These are phyloP conservation scores for Drosophila melanica DNA, from an alignment of 1,140 invertebrate genomes.

Conservation along the genomic window DNA sequence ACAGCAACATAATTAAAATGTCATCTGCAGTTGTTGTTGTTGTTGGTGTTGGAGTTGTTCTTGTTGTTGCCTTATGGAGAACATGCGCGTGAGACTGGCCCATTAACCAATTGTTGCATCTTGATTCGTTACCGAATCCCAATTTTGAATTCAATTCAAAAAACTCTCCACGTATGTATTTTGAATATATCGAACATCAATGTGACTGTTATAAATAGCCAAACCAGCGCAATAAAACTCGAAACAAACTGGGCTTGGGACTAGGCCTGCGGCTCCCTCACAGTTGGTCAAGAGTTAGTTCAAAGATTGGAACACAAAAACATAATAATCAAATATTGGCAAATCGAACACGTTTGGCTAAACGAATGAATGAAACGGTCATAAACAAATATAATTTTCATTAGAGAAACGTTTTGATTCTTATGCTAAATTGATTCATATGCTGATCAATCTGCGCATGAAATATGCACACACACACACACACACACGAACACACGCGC, in stretches of 20 bases:
- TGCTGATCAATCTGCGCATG: conserved; percentile 69
- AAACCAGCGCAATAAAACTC: conserved; percentile 39
- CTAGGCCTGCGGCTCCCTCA: conserved; percentile 4
- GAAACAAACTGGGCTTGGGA: conserved; percentile 20
- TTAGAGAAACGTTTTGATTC: conserved; percentile 80
- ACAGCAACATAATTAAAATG: conserved; percentile 81
- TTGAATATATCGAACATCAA: conserved; percentile 36
- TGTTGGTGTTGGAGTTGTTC: conserved; percentile 16
- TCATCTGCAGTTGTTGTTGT: conserved; percentile 60
- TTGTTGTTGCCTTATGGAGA: conserved; percentile 32
- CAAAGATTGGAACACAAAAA: conserved; percentile 13
- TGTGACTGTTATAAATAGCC: conserved; percentile 36
- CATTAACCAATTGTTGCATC: conserved; percentile 69
- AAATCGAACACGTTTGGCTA: conserved; percentile 62
- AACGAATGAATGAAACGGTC: conserved; percentile 61
- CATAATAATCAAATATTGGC: conserved; percentile 33
- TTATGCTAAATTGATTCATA: conserved; percentile 78
- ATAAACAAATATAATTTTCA: conserved; percentile 68
- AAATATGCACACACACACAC: conserved; percentile 33
- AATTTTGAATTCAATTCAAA: conserved; percentile 21
- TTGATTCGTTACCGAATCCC: conserved; percentile 3
- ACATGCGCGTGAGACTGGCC: conserved; percentile 57
- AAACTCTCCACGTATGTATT: conserved; percentile 15
- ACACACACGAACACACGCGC: conserved; percentile 8
- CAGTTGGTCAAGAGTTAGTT: conserved; percentile 21